Evolutionary conservation across 2,113 vertebrate genomes (phyloP), one percentile per base, ranked within the genome.

Genomic region (Apeltes quadracus): DNA sequence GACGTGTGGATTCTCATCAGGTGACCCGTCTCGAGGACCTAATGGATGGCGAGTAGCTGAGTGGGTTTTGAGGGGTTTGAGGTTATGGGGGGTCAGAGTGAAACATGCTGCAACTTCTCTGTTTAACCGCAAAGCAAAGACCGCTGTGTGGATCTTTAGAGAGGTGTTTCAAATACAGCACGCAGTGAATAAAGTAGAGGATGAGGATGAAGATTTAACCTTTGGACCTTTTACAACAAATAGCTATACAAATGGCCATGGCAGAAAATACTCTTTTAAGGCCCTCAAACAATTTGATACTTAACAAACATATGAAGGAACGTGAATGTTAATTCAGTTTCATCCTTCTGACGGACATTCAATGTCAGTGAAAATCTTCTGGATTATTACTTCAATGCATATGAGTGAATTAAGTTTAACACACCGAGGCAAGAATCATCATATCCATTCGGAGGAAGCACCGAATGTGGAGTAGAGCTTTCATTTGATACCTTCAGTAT

Each of bases 1-100:
- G 84, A n/a, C n/a, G 82, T 70, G 75, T 34, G 46, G 71, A 75
- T 75, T 72, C 48, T 56, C 72, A n/a, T 56, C 75, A 82, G 75
- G 82, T 69, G 77, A 78, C 75, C 58, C 48, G 71, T 61, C 39
- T 71, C 72, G 53, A 69, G 12, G 61, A 36, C 53, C 68, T 82
- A 69, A 77, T 81, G 67, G 81, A 65, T 14, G 67, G 57, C 0
- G 18, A 62, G 25, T 39, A 67, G 70, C 39, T 62, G 56, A 58
- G 20, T 18, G 75, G 61, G 66, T 62, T 54, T 25, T 1, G 12
- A 34, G 25, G 62, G 59, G 72, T 43, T 58, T 15, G 46, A 43
- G 69, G 38, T 73, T 55, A 59, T 34, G 25, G 29, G 58, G 61
- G 27, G 44, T 62, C 36, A 50, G 44, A 44, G 57, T 48, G 51